phyloP scores from a whole-genome alignment of 2,113 vertebrate species.

The Platichthys flesus region DNA sequence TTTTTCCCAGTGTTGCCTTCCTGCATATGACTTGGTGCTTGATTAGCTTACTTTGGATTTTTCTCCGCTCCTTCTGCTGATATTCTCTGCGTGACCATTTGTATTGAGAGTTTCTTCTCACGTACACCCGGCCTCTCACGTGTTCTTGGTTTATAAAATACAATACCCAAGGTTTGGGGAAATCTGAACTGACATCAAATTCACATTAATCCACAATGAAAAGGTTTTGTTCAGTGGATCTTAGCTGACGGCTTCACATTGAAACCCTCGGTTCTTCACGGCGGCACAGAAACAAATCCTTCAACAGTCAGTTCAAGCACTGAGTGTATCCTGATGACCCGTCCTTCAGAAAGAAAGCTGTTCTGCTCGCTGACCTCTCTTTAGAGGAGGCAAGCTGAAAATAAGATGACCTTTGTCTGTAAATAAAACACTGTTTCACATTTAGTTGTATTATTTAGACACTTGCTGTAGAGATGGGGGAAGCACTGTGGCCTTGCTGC shows the following conservation, averaged over 20 bases:
- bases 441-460: not conserved
- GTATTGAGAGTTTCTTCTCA: no score
- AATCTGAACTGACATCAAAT: not conserved
- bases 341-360: constrained; percentile 15
- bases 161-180: not conserved
- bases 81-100: no score
- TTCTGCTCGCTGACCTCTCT: not conserved
- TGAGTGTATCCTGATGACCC: not conserved
- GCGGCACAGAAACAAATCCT: not conserved
- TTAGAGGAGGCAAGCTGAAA: not conserved
- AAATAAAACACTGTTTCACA: not conserved
- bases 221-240: constrained; percentile 1
- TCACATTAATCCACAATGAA: not conserved
- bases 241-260: not conserved
- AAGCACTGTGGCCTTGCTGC: not conserved
- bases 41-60: no score
- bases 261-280: no score
- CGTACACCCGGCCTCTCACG: no score
- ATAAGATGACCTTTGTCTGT: not conserved
- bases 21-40: no score
- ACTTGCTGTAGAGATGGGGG: not conserved
- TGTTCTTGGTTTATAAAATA: not conserved
- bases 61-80: no score
- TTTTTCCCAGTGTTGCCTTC: no score
- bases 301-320: constrained; percentile 6